These are phyloP conservation scores for Galbula dea DNA, from an alignment of 2,113 vertebrate genomes.

Conservation along the genomic window DNA sequence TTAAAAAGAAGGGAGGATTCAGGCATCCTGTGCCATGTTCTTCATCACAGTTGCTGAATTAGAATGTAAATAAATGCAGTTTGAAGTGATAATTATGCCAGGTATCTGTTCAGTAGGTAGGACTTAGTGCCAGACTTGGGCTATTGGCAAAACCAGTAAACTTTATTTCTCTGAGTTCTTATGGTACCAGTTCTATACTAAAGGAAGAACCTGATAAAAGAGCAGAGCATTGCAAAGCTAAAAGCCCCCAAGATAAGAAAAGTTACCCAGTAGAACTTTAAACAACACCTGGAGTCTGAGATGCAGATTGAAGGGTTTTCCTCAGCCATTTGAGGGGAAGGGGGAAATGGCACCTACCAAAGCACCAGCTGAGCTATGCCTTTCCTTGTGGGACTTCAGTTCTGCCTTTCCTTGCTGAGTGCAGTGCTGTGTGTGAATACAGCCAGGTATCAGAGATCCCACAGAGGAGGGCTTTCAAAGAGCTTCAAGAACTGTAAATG, in stretches of 20 bases:
- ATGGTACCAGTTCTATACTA: background rate
- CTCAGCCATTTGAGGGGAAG: background rate
- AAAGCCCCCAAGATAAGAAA: background rate
- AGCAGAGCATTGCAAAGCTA: background rate
- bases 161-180: background rate
- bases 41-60: background rate
- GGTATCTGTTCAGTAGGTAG: background rate
- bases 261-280: background rate
- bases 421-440: background rate
- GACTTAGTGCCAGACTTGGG: background rate
- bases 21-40: background rate
- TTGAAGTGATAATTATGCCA: background rate
- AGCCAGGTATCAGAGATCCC: background rate
- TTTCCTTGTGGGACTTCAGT: background rate
- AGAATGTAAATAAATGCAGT: background rate
- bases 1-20: background rate
- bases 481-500: background rate
- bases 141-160: background rate
- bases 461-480: background rate
- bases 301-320: background rate
- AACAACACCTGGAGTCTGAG: background rate
- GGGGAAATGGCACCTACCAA: background rate
- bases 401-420: background rate
- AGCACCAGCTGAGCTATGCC: background rate
- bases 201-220: background rate